Evolutionary conservation across 2,113 vertebrate species (phyloP).

Genomic region (Caranx melampygus): DNA sequence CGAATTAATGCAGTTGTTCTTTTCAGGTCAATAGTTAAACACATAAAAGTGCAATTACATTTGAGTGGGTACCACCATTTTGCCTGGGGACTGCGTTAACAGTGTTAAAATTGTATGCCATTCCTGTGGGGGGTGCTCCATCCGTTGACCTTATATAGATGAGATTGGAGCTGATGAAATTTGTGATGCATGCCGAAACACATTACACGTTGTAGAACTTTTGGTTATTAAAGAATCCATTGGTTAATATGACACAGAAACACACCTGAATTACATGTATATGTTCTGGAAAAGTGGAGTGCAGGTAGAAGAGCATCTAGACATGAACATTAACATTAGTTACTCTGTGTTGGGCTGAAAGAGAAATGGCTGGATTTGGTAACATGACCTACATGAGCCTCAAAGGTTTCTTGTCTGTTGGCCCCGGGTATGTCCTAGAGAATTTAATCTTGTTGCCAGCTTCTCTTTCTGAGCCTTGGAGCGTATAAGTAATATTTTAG

Average conservation of each 20-base stretch:
- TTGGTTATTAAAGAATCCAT: not conserved
- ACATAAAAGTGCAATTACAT: slow-evolving; percentile 85
- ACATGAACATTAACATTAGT: not conserved
- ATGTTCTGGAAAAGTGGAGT: not conserved
- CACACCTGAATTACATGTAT: not conserved
- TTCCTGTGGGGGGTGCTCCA: slow-evolving; percentile 58
- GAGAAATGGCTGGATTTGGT: not conserved
- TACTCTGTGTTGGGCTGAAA: not conserved
- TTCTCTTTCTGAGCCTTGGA: not conserved
- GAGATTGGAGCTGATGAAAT: slow-evolving; percentile 28
- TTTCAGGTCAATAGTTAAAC: slow-evolving; percentile 86
- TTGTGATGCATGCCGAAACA: slow-evolving; percentile 40
- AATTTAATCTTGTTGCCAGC: not conserved
- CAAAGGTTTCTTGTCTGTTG: not conserved
- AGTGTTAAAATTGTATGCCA: slow-evolving; percentile 61
- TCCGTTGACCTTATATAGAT: slow-evolving; percentile 69
- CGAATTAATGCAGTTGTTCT: slow-evolving; percentile 84
- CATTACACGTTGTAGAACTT: slow-evolving; percentile 7
- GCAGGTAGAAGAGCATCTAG: not conserved
- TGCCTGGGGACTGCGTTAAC: slow-evolving; percentile 39
- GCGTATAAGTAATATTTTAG: not conserved
- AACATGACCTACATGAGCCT: not conserved
- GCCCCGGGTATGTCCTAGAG: not conserved
- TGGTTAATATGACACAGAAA: slow-evolving; percentile 7
- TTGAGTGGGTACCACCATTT: slow-evolving; percentile 74